phyloP scores from a whole-genome alignment of 2,113 vertebrate genomes.

The Bolborhynchus lineola region DNA sequence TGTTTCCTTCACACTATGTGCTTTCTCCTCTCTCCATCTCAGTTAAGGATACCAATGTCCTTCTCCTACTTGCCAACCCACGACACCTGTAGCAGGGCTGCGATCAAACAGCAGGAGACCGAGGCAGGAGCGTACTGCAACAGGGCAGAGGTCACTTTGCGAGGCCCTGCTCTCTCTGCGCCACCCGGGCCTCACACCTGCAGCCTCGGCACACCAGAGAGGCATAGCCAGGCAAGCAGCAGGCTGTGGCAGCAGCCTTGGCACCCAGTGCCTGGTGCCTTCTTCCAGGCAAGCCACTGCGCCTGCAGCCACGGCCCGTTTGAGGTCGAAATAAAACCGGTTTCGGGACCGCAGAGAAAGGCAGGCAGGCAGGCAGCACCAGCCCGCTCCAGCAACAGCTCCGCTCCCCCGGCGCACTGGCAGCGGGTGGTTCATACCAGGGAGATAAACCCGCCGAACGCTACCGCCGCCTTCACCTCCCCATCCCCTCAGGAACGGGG shows the following conservation, averaged over 20 bases:
- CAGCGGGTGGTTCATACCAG: background rate
- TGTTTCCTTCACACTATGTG: background rate
- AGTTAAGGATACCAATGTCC: accelerated
- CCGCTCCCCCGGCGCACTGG: background rate
- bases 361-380: background rate
- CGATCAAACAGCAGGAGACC: background rate
- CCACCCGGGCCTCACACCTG: background rate
- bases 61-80: background rate
- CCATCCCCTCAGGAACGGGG: background rate
- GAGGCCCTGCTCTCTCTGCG: accelerated
- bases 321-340: background rate
- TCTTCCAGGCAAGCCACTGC: too few relatives aligned
- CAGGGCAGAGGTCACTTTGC: background rate
- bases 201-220: background rate
- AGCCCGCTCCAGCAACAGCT: background rate
- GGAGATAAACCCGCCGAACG: accelerated
- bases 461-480: background rate
- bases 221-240: background rate
- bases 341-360: background rate
- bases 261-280: background rate
- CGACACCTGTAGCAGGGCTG: accelerated
- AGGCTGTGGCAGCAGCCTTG: background rate
- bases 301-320: background rate
- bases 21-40: background rate
- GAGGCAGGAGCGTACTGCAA: accelerated